Conservation (phyloP, 2,797 vertebrate species). For the Alcedo quadribrachys region DNA sequence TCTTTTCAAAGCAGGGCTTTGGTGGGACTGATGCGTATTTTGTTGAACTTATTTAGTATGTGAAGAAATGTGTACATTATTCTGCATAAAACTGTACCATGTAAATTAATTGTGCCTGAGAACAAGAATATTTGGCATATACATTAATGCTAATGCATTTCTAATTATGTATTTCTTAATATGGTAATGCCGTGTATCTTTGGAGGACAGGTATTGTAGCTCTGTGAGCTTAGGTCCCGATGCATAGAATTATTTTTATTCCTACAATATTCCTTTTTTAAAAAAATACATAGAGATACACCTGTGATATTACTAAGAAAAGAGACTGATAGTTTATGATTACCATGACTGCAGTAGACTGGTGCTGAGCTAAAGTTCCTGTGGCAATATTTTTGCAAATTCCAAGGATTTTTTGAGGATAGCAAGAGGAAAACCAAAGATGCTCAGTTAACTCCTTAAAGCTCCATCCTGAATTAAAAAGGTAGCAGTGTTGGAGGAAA, state of each 20-base stretch:
- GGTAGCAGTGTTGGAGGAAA: background rate
- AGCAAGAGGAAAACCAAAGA: background rate
- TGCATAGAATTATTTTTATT: background rate
- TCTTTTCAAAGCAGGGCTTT: background rate
- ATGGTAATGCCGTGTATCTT: background rate
- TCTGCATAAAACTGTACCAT: background rate
- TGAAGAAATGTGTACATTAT: accelerated
- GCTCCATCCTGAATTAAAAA: background rate
- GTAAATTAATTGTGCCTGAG: background rate
- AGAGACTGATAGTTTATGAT: background rate
- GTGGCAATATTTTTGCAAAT: background rate
- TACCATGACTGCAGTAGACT: background rate
- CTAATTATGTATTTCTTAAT: background rate
- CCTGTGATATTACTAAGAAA: background rate
- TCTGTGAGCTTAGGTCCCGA: background rate
- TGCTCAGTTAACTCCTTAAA: background rate
- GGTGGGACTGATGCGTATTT: background rate
- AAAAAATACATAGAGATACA: background rate
- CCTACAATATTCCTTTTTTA: background rate
- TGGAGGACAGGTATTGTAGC: background rate
- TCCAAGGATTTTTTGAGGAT: constrained; percentile 8
- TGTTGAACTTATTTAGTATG: accelerated
- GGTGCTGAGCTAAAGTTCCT: background rate
- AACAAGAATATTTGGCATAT: background rate
- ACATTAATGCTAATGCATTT: background rate